Evolutionary conservation across 2,888 invertebrate species (phyloP).

Genomic region (Sceliomorpha sp.): DNA sequence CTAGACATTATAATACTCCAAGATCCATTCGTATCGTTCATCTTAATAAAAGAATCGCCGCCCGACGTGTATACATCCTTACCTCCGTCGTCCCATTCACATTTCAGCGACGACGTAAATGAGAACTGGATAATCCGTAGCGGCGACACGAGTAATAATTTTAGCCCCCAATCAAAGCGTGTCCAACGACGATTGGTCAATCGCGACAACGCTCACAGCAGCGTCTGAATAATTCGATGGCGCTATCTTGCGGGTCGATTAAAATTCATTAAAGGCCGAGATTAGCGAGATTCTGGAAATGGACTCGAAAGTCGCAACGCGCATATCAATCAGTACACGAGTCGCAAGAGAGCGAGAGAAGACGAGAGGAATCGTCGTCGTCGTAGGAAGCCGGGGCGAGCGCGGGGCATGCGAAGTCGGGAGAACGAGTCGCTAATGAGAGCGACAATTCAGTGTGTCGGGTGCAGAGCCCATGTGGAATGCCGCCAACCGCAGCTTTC

Average conservation of each 20-base stretch:
- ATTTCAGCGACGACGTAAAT: conserved; percentile 8
- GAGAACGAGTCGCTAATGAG: conserved; percentile 72
- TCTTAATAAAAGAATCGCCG: conserved; percentile 1
- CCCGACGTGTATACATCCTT: background rate
- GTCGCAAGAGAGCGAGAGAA: conserved; percentile 46
- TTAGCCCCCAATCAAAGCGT: conserved; percentile 43
- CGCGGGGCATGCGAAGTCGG: conserved; percentile 51
- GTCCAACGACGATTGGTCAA: conserved; percentile 45
- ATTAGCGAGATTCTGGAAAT: conserved; percentile 74
- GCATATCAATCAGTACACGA: conserved; percentile 74
- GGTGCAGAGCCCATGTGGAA: conserved; percentile 71
- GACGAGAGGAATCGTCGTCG: conserved; percentile 41
- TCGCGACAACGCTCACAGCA: conserved; percentile 35
- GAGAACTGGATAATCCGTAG: conserved; percentile 31
- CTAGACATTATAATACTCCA: too few relatives aligned
- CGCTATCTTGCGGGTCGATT: conserved; percentile 59
- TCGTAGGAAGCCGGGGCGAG: conserved; percentile 35
- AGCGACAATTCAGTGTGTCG: conserved; percentile 76
- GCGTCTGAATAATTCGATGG: conserved; percentile 48
- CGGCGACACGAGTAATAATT: conserved; percentile 34
- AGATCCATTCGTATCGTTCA: background rate
- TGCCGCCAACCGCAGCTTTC: conserved; percentile 72
- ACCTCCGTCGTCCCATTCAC: conserved; percentile 3
- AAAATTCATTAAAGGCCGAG: conserved; percentile 74
- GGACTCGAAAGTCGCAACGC: conserved; percentile 69